These are phyloP conservation scores for Agrotis clavis DNA, from an alignment of 2,888 invertebrate species.

Conservation along the genomic window DNA sequence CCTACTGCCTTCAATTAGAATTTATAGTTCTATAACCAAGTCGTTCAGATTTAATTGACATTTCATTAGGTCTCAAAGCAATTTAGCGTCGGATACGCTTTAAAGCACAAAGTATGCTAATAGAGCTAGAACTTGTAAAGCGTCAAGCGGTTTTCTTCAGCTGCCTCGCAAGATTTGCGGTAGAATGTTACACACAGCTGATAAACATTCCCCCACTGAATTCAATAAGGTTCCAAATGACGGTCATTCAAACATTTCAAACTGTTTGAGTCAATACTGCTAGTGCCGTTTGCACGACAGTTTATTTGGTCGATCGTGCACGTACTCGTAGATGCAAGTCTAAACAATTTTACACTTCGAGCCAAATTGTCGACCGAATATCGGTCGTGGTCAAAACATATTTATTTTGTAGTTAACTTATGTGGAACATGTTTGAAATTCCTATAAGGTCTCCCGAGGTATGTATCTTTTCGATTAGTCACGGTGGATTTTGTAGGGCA, in stretches of 20 bases:
- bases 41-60: conserved; percentile 7
- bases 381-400: conserved; percentile 21
- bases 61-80: conserved; percentile 11
- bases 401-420: conserved; percentile 35
- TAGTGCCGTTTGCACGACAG: conserved; percentile 28
- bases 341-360: conserved; percentile 20
- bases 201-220: conserved; percentile 30
- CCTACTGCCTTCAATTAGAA: conserved; percentile 12
- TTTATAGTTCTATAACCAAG: background rate
- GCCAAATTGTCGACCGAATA: conserved; percentile 31
- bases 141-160: conserved; percentile 27
- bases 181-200: conserved; percentile 33
- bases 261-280: conserved; percentile 47
- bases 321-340: conserved; percentile 13
- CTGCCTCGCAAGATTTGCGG: conserved; percentile 29
- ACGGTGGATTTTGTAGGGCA: conserved; percentile 54
- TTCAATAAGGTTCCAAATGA: conserved; percentile 34
- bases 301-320: conserved; percentile 26
- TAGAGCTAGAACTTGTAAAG: conserved; percentile 13
- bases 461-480: conserved; percentile 47
- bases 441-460: conserved; percentile 26
- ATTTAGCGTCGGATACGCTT: conserved; percentile 8
- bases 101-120: conserved; percentile 30
- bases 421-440: conserved; percentile 39
- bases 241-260: conserved; percentile 37